These are phyloP conservation scores for Theodoxus fluviatilis DNA, from an alignment of 2,888 invertebrate genomes.

Conservation along the genomic window DNA sequence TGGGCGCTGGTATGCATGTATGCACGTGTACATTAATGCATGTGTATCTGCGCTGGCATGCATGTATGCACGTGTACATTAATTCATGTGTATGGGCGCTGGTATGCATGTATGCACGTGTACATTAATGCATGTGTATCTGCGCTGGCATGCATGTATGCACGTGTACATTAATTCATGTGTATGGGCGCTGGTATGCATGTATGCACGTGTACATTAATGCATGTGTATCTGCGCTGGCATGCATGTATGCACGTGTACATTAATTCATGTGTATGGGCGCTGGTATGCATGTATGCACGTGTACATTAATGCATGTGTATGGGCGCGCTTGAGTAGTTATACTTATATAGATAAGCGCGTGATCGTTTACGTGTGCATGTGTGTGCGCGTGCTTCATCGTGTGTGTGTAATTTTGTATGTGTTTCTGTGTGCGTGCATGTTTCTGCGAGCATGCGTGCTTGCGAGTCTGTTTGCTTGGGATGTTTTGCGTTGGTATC, in stretches of 20 bases:
- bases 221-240: not conserved
- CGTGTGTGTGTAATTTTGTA: conserved; percentile 14
- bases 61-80: too few relatives aligned
- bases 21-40: too few relatives aligned
- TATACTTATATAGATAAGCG: too few relatives aligned
- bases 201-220: conserved; percentile 5
- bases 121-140: conserved; percentile 1
- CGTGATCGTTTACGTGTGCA: not conserved
- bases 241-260: not conserved
- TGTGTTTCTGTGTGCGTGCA: conserved; percentile 3
- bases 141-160: not conserved
- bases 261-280: not conserved
- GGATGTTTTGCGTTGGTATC: not conserved
- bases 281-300: not conserved
- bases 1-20: too few relatives aligned
- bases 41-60: too few relatives aligned
- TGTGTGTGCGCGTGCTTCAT: not conserved
- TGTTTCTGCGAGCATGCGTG: not conserved
- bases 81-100: too few relatives aligned
- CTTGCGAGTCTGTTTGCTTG: not conserved
- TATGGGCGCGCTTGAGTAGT: too few relatives aligned
- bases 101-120: too few relatives aligned
- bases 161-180: not conserved
- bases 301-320: too few relatives aligned
- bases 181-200: not conserved